A percentile compares a stretch with the other conserved stretches of the same genome.
Conservation (phyloP, 2,113 vertebrate genomes). For the human region GRCh38 chr4:156661501-156662000, state of each 20-base stretch:
- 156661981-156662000: neutral
- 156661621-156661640: constrained; percentile 33
- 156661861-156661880: constrained; percentile 11
- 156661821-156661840: neutral
- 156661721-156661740: constrained; percentile 21
- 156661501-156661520: neutral
- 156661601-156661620: neutral
- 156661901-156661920: neutral
- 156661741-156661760: constrained; percentile 4
- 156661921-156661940: constrained; percentile 11
- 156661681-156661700: neutral
- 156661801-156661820: constrained; percentile 49
- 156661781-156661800: constrained; percentile 42
- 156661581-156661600: neutral
- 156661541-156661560: neutral
- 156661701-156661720: neutral
- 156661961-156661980: neutral
- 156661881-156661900: constrained; percentile 18
- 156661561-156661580: constrained; percentile 8
- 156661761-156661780: constrained; percentile 45
- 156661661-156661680: constrained; percentile 30
- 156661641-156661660: constrained; percentile 42
- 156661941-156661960: neutral
- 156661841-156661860: neutral
- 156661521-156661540: constrained; percentile 20